These are phyloP conservation scores for Pteronotus mesoamericanus DNA, from an alignment of 2,797 vertebrate genomes.

Conservation along the genomic window DNA sequence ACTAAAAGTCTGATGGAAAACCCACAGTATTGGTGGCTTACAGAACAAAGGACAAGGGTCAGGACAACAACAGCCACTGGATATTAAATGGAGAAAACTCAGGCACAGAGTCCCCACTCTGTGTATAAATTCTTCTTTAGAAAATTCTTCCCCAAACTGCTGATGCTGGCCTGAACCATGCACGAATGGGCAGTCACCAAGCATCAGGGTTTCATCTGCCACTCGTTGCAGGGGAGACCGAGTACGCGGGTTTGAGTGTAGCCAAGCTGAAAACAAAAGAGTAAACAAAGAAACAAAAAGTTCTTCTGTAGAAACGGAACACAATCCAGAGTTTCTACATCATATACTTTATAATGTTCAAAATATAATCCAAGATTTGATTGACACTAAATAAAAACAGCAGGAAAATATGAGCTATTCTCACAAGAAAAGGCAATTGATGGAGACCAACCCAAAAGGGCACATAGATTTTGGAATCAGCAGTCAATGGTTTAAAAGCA, in stretches of 20 bases:
- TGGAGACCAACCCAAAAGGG: neutral
- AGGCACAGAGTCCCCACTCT: neutral
- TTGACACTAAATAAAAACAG: neutral
- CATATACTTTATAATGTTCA: neutral
- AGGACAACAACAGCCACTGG: neutral
- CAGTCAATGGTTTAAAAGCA: neutral
- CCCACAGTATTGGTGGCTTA: neutral
- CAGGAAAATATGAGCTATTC: neutral
- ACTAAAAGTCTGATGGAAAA: neutral
- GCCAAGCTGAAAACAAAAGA: neutral
- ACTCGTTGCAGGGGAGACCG: neutral
- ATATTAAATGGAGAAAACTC: neutral
- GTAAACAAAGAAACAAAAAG: neutral
- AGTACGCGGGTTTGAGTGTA: neutral
- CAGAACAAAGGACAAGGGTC: neutral
- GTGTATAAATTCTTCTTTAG: neutral
- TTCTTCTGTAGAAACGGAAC: neutral
- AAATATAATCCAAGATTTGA: neutral
- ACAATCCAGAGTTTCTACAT: neutral
- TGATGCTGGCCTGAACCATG: rapidly evolving
- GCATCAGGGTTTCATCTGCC: neutral
- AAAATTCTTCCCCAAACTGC: neutral
- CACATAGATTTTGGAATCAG: neutral
- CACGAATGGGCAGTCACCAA: rapidly evolving
- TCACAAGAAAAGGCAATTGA: neutral